These are phyloP conservation scores for Homalodisca vitripennis DNA, from an alignment of 1,140 invertebrate species.

Conservation along the genomic window DNA sequence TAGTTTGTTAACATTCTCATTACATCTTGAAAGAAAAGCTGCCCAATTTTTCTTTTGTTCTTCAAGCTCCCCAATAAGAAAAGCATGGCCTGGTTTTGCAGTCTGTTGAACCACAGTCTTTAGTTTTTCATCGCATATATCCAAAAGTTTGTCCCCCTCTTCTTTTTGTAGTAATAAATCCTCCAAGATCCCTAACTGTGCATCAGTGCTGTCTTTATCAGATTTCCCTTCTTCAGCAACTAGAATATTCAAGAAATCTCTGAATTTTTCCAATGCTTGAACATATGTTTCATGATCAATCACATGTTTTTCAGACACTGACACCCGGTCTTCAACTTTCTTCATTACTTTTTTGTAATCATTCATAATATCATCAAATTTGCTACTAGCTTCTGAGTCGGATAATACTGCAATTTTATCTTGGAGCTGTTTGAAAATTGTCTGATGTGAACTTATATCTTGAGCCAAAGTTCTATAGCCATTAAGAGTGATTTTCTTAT, in stretches of 20 bases:
- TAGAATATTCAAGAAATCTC: conserved; percentile 70
- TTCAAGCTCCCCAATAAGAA: conserved; percentile 72
- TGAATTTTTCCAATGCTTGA: conserved; percentile 69
- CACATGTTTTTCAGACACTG: conserved; percentile 67
- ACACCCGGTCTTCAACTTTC: conserved; percentile 66
- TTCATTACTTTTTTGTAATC: conserved; percentile 67
- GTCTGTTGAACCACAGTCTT: conserved; percentile 76
- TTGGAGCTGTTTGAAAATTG: conserved; percentile 72
- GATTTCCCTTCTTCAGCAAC: conserved; percentile 66
- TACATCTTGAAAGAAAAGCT: conserved; percentile 70
- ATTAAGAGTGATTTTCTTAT: conserved; percentile 83
- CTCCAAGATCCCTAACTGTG: conserved; percentile 69
- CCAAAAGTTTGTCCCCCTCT: conserved; percentile 71
- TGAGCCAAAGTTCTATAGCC: conserved; percentile 71
- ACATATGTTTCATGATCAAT: conserved; percentile 79
- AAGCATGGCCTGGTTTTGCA: conserved; percentile 71
- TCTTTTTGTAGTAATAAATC: conserved; percentile 69
- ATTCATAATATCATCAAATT: conserved; percentile 65
- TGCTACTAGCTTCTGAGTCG: conserved; percentile 71
- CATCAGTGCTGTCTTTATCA: conserved; percentile 72
- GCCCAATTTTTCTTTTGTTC: conserved; percentile 74
- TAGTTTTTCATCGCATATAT: conserved; percentile 68
- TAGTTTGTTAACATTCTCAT: conserved; percentile 63
- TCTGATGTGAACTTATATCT: conserved; percentile 78
- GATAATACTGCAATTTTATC: conserved; percentile 70